Evolutionary conservation across 2,888 invertebrate species (phyloP).

Genomic region (Leucoma salicis): DNA sequence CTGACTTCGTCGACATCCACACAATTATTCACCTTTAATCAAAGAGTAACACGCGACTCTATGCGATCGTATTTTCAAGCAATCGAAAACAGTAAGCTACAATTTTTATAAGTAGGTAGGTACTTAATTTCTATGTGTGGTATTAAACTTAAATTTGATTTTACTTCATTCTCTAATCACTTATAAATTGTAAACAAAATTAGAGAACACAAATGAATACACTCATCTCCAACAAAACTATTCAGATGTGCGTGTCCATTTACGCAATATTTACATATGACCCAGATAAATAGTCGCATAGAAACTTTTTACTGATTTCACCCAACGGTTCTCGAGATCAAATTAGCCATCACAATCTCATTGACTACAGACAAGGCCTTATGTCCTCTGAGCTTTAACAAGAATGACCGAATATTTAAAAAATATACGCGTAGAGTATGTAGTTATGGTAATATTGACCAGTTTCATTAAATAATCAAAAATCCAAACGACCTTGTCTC

Average conservation of each 20-base stretch:
- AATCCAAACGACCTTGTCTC: slow-evolving; percentile 52
- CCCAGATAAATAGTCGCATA: slow-evolving; percentile 26
- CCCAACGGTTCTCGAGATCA: slow-evolving; percentile 16
- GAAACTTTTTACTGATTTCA: slow-evolving; percentile 37
- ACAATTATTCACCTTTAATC: slow-evolving; percentile 20
- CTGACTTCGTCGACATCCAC: slow-evolving; percentile 18
- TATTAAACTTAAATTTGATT: no score
- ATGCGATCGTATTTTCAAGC: background rate
- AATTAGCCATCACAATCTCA: slow-evolving; percentile 15
- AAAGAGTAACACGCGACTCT: background rate
- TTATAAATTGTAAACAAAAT: no score
- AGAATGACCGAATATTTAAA: no score
- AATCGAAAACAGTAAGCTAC: background rate
- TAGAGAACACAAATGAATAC: slow-evolving; percentile 10
- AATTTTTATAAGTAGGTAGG: no score
- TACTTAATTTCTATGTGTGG: no score
- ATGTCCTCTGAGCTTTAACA: background rate
- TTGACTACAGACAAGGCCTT: background rate
- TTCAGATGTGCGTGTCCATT: slow-evolving; percentile 32
- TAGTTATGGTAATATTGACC: slow-evolving; percentile 31
- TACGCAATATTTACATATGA: slow-evolving; percentile 30
- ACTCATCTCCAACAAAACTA: slow-evolving; percentile 21
- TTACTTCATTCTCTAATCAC: no score
- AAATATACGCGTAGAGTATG: no score
- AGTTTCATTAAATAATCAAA: slow-evolving; percentile 33